Evolutionary conservation across 2,888 invertebrate genomes (phyloP), one percentile per base, ranked within the genome.

Genomic region (Catocala nupta): DNA sequence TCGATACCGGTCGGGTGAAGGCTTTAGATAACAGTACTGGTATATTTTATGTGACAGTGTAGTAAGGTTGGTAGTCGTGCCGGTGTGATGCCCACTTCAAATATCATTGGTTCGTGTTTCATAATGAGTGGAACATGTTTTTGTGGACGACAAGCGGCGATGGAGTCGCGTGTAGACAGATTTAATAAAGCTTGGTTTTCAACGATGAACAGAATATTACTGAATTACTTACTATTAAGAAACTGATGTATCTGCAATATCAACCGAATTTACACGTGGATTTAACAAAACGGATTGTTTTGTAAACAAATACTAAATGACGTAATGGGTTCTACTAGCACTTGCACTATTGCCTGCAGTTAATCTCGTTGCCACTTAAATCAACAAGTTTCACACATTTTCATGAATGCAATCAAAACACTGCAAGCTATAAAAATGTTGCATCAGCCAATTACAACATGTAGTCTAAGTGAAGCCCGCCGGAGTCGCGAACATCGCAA

Each of bases 21-120:
- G 87, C 89, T 90, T 89, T 85, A 91, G 92, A 91, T 92, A 94
- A 93, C 93, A 93, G 93, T 93, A 93, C 75, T 88, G 89, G 87
- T 90, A 89, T 91, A 92, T 91, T 90, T 64, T 90, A 91, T 91
- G 87, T 88, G 88, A 68, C 78, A 66, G 63, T 60, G 65, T 69
- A 65, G 66, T 61, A 50, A 64, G 58, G 65, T 52, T 71, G 77
- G 82, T 76, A 80, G 78, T 77, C 77, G 81, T 11, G 43, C 45
- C 45, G 45, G n/a, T 45, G 43, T 86, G 89, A 82, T 87, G 65
- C 56, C 88, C 83, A 88, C 86, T 90, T 84, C 81, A 83, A 91
- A 92, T 91, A 90, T 92, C 91, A 90, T 90, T 90, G 90, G 87
- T 91, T 90, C 91, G 90, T 89, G 88, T 93, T 93, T 92, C 92